Conservation (phyloP, 2,888 invertebrate genomes). For the Ischnura elegans region DNA sequence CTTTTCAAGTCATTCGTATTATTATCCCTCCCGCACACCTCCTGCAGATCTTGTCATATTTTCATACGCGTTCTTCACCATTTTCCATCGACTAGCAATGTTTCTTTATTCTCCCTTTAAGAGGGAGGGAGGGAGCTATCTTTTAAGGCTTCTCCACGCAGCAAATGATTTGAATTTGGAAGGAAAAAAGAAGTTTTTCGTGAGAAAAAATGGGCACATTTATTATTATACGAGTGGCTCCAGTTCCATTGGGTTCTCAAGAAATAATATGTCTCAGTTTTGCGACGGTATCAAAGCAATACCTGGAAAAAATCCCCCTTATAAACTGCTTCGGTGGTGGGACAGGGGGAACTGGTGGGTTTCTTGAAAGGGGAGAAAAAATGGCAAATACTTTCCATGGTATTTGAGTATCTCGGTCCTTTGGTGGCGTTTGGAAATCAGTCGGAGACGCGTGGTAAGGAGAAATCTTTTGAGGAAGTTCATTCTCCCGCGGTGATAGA, state of each 20-base stretch:
- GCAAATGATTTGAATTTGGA: background rate
- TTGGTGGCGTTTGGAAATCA: background rate
- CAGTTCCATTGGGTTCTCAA: background rate
- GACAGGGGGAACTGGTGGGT: background rate
- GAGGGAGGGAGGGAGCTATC: no score
- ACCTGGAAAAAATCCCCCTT: slow-evolving; percentile 26
- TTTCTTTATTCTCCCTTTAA: background rate
- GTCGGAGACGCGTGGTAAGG: background rate
- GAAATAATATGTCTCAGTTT: background rate
- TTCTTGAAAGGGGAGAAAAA: background rate
- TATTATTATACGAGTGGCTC: background rate
- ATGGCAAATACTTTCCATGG: background rate
- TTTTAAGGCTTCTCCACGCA: background rate
- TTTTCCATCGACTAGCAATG: no score
- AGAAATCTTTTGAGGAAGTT: background rate
- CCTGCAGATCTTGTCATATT: no score
- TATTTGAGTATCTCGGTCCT: background rate
- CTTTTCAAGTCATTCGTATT: background rate
- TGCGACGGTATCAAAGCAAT: background rate
- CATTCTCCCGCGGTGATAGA: background rate
- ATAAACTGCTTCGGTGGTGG: background rate
- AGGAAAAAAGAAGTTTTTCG: background rate
- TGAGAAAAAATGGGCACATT: background rate
- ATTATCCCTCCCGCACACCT: background rate
- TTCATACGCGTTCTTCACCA: no score